Evolutionary conservation across 2,888 invertebrate species (phyloP).

Genomic region (Cancer borealis): DNA sequence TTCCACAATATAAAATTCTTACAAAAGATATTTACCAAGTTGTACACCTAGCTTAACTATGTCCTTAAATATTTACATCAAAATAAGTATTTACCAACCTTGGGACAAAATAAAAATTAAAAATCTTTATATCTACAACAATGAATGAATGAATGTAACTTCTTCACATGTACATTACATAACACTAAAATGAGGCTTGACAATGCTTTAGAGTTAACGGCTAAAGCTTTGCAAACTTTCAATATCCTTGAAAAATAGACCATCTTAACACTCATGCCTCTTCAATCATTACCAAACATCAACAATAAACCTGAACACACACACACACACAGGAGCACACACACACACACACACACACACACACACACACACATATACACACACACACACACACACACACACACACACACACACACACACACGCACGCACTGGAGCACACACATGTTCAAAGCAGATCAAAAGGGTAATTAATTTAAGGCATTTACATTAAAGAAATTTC

Average conservation of each 20-base stretch:
- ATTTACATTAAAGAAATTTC: constrained; percentile 27
- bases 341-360: neutral
- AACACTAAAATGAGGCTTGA: constrained; percentile 68
- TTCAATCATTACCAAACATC: constrained; percentile 73
- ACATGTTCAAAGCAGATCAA: constrained; percentile 53
- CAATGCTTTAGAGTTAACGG: constrained; percentile 73
- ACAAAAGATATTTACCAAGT: constrained; percentile 70
- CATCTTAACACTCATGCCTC: constrained; percentile 68
- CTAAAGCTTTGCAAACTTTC: constrained; percentile 76
- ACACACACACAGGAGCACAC: neutral
- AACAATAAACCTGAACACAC: constrained; percentile 50
- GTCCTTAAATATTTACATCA: constrained; percentile 69
- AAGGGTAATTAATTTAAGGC: constrained; percentile 71
- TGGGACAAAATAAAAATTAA: constrained; percentile 68
- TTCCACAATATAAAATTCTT: constrained; percentile 71
- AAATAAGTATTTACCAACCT: constrained; percentile 56
- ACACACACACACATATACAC: neutral
- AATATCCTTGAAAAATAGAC: constrained; percentile 52
- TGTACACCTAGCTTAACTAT: constrained; percentile 61
- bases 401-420: neutral
- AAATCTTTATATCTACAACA: constrained; percentile 70
- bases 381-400: neutral
- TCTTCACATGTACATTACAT: constrained; percentile 60
- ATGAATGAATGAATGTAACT: constrained; percentile 56
- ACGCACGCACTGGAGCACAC: neutral